Conservation (phyloP, 2,113 vertebrate genomes). For the Girardinichthys multiradiatus region DNA sequence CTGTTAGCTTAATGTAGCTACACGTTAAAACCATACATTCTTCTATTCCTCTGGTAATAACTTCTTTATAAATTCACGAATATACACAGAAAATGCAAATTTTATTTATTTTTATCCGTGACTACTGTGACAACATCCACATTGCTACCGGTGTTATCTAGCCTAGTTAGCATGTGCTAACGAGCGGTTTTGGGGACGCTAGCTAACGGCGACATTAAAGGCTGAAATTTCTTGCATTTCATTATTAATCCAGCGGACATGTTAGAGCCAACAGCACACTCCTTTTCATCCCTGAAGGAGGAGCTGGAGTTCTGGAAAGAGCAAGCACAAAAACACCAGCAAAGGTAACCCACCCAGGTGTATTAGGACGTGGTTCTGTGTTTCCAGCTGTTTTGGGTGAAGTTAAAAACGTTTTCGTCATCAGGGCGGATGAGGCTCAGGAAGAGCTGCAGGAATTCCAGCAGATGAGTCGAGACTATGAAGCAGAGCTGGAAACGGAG, state of each 20-base stretch:
- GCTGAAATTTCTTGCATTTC: too few species aligned
- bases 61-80: not conserved
- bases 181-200: not conserved
- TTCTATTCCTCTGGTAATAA: not conserved
- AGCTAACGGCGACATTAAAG: not conserved
- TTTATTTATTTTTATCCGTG: not conserved
- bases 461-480: constrained; percentile 96
- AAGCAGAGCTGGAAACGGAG: constrained; percentile 93
- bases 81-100: not conserved
- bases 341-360: constrained; percentile 79
- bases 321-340: constrained; percentile 85
- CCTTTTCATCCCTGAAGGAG: constrained; percentile 88
- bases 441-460: constrained; percentile 95
- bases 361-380: not conserved
- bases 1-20: constrained; percentile 54
- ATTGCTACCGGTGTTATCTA: not conserved
- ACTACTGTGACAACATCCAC: not conserved
- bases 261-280: constrained; percentile 79
- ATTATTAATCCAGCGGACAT: constrained; percentile 68
- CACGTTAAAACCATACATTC: constrained; percentile 4
- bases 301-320: constrained; percentile 92
- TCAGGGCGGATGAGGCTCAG: constrained; percentile 86
- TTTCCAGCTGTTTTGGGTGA: not conserved
- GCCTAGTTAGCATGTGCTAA: constrained; percentile 28
- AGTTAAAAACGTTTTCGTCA: constrained; percentile 4